phyloP scores from a whole-genome alignment of 2,113 vertebrate genomes.

The Podilymbus podiceps region DNA sequence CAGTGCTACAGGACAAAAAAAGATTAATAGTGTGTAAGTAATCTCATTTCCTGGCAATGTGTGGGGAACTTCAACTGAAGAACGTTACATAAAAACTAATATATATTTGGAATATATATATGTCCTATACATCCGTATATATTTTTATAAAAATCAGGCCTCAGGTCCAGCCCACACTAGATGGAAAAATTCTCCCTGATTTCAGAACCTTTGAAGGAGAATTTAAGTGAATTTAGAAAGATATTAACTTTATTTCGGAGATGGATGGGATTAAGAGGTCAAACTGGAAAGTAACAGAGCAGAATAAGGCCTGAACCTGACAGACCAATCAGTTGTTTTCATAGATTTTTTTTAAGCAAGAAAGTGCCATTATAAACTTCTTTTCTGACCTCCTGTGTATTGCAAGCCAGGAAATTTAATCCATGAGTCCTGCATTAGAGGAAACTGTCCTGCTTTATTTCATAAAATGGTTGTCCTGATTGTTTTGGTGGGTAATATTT shows the following conservation, averaged over 20 bases:
- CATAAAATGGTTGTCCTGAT: slow-evolving; percentile 12
- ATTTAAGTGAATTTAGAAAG: slow-evolving; percentile 14
- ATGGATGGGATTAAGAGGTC: slow-evolving; percentile 45
- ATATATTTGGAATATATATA: neutral
- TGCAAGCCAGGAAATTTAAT: slow-evolving; percentile 32
- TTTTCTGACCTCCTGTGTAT: neutral
- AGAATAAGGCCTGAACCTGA: neutral
- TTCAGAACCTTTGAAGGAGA: slow-evolving; percentile 1
- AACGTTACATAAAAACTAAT: neutral
- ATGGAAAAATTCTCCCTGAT: neutral
- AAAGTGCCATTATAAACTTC: slow-evolving; percentile 41
- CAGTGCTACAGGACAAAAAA: neutral
- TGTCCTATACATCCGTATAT: neutral
- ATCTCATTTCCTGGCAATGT: neutral
- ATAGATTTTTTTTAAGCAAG: slow-evolving; percentile 45
- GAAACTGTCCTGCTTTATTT: neutral
- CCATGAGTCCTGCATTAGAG: neutral
- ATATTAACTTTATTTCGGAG: slow-evolving; percentile 1
- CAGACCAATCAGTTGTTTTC: slow-evolving; percentile 7
- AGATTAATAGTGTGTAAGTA: neutral
- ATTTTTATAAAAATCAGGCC: neutral
- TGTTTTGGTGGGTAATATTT: slow-evolving; percentile 12
- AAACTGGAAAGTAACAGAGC: slow-evolving; percentile 35
- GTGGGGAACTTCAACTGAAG: neutral
- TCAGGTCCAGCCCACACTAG: rapidly evolving